phyloP scores from a whole-genome alignment of 1,140 invertebrate genomes.

The Nixonia krombeini region DNA sequence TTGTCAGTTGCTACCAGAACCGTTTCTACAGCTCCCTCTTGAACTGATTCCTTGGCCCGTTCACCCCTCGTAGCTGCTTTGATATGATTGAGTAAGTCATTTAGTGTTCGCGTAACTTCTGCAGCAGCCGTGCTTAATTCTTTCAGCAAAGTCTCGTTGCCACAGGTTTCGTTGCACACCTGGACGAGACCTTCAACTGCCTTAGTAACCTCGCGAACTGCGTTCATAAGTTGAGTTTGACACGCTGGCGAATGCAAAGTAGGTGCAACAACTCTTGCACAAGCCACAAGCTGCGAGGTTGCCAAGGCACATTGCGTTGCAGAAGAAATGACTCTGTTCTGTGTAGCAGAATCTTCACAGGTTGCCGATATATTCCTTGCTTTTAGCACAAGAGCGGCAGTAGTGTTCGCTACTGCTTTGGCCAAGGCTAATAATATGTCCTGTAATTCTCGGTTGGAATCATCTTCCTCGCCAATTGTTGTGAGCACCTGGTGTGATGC shows the following conservation, averaged over 20 bases:
- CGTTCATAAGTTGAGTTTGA: slow-evolving; percentile 93
- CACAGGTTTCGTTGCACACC: slow-evolving; percentile 83
- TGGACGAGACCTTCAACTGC: slow-evolving; percentile 92
- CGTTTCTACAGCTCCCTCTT: slow-evolving; percentile 89
- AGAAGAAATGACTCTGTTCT: slow-evolving; percentile 92
- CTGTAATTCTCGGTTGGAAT: slow-evolving; percentile 82
- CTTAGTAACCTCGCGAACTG: slow-evolving; percentile 91
- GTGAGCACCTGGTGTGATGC: slow-evolving; percentile 94
- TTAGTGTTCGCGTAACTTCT: slow-evolving; percentile 91
- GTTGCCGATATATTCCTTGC: slow-evolving; percentile 94
- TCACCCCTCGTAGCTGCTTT: slow-evolving; percentile 74
- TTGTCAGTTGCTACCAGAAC: slow-evolving; percentile 93
- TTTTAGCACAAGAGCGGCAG: slow-evolving; percentile 93
- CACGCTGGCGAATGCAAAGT: slow-evolving; percentile 92
- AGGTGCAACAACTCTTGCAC: slow-evolving; percentile 93
- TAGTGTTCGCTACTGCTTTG: slow-evolving; percentile 97
- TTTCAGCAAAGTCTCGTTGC: slow-evolving; percentile 78
- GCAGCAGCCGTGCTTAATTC: slow-evolving; percentile 89
- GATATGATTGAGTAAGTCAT: slow-evolving; percentile 92
- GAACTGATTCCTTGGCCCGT: slow-evolving; percentile 72
- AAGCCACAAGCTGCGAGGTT: slow-evolving; percentile 97
- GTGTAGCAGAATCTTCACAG: slow-evolving; percentile 78
- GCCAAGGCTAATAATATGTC: slow-evolving; percentile 91
- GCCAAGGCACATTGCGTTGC: slow-evolving; percentile 97
- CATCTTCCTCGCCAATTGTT: slow-evolving; percentile 93